Conservation (phyloP, 2,113 vertebrate species). For the Laticauda colubrina region DNA sequence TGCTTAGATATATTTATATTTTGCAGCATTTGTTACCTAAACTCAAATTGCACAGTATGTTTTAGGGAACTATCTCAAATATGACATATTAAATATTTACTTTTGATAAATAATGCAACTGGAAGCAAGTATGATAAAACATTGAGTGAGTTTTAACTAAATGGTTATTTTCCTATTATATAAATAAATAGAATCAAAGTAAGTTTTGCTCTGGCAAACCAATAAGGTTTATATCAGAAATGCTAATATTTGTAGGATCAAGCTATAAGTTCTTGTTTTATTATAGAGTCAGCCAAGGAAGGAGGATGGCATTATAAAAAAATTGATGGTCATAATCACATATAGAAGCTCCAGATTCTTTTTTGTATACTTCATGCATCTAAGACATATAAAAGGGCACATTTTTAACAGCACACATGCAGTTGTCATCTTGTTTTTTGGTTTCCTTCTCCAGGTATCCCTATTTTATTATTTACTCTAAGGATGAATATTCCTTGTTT, state of each 20-base stretch:
- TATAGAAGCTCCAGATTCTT: background rate
- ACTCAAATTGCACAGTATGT: slow-evolving; percentile 27
- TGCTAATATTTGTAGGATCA: background rate
- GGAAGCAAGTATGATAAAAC: background rate
- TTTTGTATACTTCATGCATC: background rate
- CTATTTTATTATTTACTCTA: background rate
- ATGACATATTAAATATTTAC: slow-evolving; percentile 7
- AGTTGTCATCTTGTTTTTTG: background rate
- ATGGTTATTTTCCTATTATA: background rate
- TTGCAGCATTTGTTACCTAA: slow-evolving; percentile 59
- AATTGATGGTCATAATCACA: background rate
- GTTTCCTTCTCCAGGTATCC: background rate
- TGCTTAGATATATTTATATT: slow-evolving; percentile 50
- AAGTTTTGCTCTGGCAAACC: background rate
- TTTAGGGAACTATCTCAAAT: slow-evolving; percentile 20
- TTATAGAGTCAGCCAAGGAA: background rate
- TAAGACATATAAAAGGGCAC: background rate
- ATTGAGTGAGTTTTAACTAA: slow-evolving; percentile 18
- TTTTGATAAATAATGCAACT: background rate
- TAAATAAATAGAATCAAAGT: background rate
- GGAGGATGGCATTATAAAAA: background rate
- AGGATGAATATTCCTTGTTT: background rate
- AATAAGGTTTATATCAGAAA: background rate
- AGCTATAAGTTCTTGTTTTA: background rate
- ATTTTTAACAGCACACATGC: background rate